Base-by-base conservation (phyloP, 2,888 invertebrate species). In the Zeuzera pyrina region DNA sequence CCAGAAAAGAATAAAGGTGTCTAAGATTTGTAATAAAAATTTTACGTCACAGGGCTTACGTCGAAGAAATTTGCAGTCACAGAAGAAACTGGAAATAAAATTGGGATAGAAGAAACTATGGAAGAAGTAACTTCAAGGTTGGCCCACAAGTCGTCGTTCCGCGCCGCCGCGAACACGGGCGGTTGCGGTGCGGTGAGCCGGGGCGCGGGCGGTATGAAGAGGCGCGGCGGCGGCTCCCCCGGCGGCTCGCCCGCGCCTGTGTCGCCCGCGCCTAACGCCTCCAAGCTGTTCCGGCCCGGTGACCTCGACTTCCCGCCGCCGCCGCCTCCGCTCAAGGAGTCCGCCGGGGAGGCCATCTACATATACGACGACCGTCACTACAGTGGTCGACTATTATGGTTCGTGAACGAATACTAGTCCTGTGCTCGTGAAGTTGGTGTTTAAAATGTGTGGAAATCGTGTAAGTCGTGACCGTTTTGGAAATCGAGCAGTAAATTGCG, bases 71-170 rank as follows among this genome's bases (percentile, higher is more conserved):
- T n/a, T n/a, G n/a, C n/a, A n/a, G n/a, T n/a, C n/a, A n/a, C n/a
- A n/a, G n/a, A n/a, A n/a, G n/a, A n/a, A n/a, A n/a, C n/a, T n/a
- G n/a, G n/a, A n/a, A n/a, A n/a, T n/a, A n/a, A n/a, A n/a, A n/a
- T 94, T 15, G 93, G 94, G 62, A 90, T 94, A 58, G 90, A 90
- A 48, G 89, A 89, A 52, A 87, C 89, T 8, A 89, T 91, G 0
- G 90, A 91, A 52, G 88, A 88, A 41, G 87, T 90, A 23, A 90
- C 90, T 26, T 87, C 88, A 2, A 87, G 91, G 47, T 84, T 91
- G 57, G 88, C 91, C 4, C 79, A 90, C 19, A 84, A 89, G 26
- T 91, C 89, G 1, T 88, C 90, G 12, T 88, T 91, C 70, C 86
- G 91, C 34, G 70, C 86, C n/a, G 60, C 67, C 3, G 64, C 69